Base-by-base conservation (phyloP, 2,113 vertebrate species). In the Plectropomus leopardus region DNA sequence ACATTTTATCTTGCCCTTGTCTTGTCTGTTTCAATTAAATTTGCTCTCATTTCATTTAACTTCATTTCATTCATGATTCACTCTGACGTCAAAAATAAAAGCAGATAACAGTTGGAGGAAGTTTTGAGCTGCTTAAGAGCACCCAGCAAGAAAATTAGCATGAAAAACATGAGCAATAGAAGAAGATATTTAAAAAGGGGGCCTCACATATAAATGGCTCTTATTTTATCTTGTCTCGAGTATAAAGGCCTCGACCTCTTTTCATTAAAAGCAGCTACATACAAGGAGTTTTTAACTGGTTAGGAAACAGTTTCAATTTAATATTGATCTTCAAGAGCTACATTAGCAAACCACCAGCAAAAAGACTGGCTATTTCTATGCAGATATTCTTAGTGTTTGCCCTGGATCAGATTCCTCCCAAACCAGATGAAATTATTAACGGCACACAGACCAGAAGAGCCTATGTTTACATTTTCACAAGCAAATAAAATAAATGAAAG, bases 21-120 rank as follows among this genome's bases (percentile, higher is more conserved):
- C 21, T 5, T 57, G n/a, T 47, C 73, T 64, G 58, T 42, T 23
- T 6, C 47, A 57, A 71, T 67, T 6, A 42, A 23, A 64, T 72
- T 48, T 48, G 1, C 19, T 67, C 4, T 64, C 8, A 53, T 71
- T 61, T n/a, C 10, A 76, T 77, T 66, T n/a, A 26, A 6, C 32
- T 40, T 26, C 2, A 61, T 61, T 45, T 64, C 23, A 17, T 48
- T 66, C 15, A 36, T 19, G 51, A 45, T 48, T 40, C 7, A 53
- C 23, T 47, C 16, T 48, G 17, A 9, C 9, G 34, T 9, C 7
- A 36, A 9, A 36, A 28, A 47, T 47, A 60, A 68, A 53, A 44
- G 8, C 9, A 69, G 14, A 32, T 32, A 32, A 32, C 3, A 32
- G 32, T 6, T 61, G 57, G 28, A 60, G 26, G 44, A 58, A 42